Base-by-base conservation (phyloP, 2,113 vertebrate species). In the Prietella phreatophila region DNA sequence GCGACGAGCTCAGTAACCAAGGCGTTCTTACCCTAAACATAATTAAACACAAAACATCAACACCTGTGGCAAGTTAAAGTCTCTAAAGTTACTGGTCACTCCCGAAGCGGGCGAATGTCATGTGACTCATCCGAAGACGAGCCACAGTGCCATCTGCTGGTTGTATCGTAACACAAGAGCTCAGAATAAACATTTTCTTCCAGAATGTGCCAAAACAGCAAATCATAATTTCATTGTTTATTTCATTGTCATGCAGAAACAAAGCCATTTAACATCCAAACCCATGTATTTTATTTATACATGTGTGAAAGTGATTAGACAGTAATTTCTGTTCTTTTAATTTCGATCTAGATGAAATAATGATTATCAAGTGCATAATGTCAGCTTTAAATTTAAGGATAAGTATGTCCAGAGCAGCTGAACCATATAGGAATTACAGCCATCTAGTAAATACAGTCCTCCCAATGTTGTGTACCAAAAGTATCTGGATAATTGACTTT, bases 401-500 rank as follows among this genome's bases (percentile, higher is more conserved):
- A 56, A 55, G 1, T 47, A 19, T 53, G 25, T 79, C 47, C 20
- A 39, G 39, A 47, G 36, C 39, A 47, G 20, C 25, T 13, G 20
- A 47, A 25, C 39, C 73, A 2, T 76, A 1, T 5, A 47, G 36
- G 20, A 53, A 79, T n/a, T 27, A 10, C 1, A 58, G 53, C 53
- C 79, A 81, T 33, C 36, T 22, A 22, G 27, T 20, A 20, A 19
- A 58, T 22, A 36, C 13, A 11, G 15, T 30, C 8, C 19, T 13
- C 19, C 30, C 1, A 11, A 20, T 61, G 39, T 25, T 61, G 9
- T 61, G 56, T 8, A 61, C 56, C 30, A 39, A 50, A 14, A 25
- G 53, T 36, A 60, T 60, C 19, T 82, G 20, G 30, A 58, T 60
- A 82, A 82, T 60, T 36, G n/a, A 88, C 79, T 81, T 81, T 81